phyloP scores from a whole-genome alignment of 2,888 invertebrate species.

The Pardosa pseudoannulata region DNA sequence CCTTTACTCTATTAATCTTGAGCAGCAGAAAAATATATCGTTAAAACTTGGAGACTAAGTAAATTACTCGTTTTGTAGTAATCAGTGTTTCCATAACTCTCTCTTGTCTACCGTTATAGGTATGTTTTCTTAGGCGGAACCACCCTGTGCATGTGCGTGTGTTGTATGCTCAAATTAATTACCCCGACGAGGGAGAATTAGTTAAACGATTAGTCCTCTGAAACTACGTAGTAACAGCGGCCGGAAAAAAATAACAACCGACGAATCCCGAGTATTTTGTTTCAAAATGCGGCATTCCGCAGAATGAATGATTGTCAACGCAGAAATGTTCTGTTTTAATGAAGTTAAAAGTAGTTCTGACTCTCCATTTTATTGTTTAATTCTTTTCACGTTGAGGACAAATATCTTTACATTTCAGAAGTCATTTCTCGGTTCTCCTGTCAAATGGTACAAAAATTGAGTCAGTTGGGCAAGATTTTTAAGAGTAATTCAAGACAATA shows the following conservation, averaged over 20 bases:
- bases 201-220: slow-evolving; percentile 51
- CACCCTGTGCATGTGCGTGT: slow-evolving; percentile 30
- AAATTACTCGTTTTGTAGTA: slow-evolving; percentile 39
- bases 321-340: slow-evolving; percentile 29
- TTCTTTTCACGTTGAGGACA: slow-evolving; percentile 31
- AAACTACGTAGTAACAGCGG: slow-evolving; percentile 49
- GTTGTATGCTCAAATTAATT: slow-evolving; percentile 55
- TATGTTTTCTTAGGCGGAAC: slow-evolving; percentile 46
- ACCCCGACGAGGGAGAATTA: slow-evolving; percentile 45
- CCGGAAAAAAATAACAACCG: not conserved
- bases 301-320: slow-evolving; percentile 25
- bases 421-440: slow-evolving; percentile 43
- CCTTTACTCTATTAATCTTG: slow-evolving; percentile 50
- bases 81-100: slow-evolving; percentile 59
- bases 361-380: slow-evolving; percentile 33
- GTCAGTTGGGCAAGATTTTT: slow-evolving; percentile 4
- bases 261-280: slow-evolving; percentile 28
- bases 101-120: slow-evolving; percentile 6
- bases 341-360: slow-evolving; percentile 48
- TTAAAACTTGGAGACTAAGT: slow-evolving; percentile 34
- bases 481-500: not conserved
- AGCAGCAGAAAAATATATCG: slow-evolving; percentile 45
- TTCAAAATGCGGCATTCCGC: slow-evolving; percentile 49
- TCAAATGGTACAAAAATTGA: slow-evolving; percentile 27
- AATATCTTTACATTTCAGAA: slow-evolving; percentile 38